These are phyloP conservation scores for Fukomys damarensis DNA, from an alignment of 2,113 vertebrate genomes.

Conservation along the genomic window DNA sequence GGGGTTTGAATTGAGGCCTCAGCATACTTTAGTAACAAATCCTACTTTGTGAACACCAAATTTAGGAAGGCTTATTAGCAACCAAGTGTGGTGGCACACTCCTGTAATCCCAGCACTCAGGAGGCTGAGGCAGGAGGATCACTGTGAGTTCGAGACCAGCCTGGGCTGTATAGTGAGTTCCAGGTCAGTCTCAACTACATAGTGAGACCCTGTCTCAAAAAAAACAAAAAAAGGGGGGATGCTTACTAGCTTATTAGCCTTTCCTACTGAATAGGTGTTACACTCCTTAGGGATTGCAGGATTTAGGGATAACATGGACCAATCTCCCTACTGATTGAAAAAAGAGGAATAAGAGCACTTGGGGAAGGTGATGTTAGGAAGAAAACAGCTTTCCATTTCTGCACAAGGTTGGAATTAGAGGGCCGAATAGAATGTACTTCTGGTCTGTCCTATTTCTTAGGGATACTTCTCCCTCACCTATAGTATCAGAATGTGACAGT, in stretches of 20 bases:
- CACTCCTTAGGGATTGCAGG: neutral
- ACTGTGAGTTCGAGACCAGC: too few species aligned
- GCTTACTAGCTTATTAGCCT: neutral
- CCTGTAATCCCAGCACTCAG: too few species aligned
- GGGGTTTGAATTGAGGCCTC: neutral
- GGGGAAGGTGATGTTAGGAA: neutral
- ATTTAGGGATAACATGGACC: neutral
- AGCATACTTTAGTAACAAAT: neutral
- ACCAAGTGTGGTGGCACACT: too few species aligned
- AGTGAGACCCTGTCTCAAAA: too few species aligned
- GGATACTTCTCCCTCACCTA: neutral
- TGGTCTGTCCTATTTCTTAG: rapidly evolving
- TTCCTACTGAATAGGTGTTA: neutral
- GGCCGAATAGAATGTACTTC: neutral
- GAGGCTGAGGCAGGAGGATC: too few species aligned
- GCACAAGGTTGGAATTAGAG: rapidly evolving
- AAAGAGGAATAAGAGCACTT: neutral
- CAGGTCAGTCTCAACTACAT: too few species aligned
- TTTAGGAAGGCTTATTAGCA: neutral
- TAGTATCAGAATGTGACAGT: neutral
- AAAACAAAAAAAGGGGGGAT: too few species aligned
- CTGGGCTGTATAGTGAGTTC: too few species aligned
- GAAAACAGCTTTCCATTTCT: too few species aligned
- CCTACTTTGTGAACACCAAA: neutral
- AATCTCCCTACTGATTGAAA: neutral